A percentile compares a stretch with the other conserved stretches of the same genome.
Evolutionary conservation across 2,113 vertebrate genomes (phyloP).

Genomic region (Ciconia stormi): DNA sequence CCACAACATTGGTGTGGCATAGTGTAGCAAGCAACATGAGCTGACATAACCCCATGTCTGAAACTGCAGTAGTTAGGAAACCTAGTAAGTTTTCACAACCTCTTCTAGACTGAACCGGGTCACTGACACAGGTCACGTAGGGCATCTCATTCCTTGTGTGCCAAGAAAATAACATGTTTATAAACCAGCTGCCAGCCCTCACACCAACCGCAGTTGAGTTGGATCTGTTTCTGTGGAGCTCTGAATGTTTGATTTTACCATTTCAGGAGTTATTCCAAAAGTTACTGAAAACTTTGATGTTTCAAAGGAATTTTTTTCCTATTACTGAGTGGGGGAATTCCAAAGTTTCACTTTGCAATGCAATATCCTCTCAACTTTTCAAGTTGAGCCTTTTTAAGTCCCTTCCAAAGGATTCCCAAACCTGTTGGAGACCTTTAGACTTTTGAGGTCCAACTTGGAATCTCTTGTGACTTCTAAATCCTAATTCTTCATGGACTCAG

Average conservation of each 20-base stretch:
- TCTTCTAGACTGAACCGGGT: background rate
- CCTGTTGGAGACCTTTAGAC: background rate
- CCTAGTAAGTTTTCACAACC: background rate
- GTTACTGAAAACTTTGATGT: background rate
- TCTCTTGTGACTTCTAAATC: background rate
- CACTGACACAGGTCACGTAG: background rate
- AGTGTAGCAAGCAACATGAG: background rate
- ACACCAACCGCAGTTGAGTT: background rate
- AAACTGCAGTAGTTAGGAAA: background rate
- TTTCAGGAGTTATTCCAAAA: background rate
- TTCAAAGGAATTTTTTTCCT: background rate
- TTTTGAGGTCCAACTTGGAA: background rate
- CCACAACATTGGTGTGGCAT: background rate
- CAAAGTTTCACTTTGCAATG: background rate
- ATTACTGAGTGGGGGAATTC: background rate
- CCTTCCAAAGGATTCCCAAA: background rate
- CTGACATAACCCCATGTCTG: background rate
- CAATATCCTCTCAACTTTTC: background rate
- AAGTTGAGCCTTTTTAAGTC: background rate
- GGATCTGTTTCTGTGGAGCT: background rate
- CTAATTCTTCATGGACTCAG: rapidly evolving
- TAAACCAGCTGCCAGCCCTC: background rate
- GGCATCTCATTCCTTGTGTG: background rate
- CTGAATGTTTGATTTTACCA: background rate
- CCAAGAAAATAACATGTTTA: background rate